Percentiles rank a stretch among this genome's conserved stretches.
These are phyloP conservation scores for Scelioninae gen. 2 DNA, from an alignment of 2,888 invertebrate genomes.

Conservation along the genomic window DNA sequence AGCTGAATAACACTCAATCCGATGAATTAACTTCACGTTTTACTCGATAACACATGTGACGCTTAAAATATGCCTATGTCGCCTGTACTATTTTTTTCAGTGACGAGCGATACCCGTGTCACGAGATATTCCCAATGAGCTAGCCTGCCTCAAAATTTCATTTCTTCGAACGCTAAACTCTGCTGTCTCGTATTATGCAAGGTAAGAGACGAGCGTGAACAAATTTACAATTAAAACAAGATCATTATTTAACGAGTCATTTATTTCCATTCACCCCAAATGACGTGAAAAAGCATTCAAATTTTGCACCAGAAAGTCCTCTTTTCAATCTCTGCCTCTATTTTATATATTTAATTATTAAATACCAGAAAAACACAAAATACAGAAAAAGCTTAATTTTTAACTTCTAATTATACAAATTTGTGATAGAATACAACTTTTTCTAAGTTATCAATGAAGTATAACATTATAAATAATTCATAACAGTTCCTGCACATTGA, in stretches of 20 bases:
- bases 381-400: too few relatives aligned
- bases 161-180: constrained; percentile 55
- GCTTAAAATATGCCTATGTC: constrained; percentile 56
- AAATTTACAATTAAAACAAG: constrained; percentile 4
- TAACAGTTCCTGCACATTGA: too few relatives aligned
- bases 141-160: constrained; percentile 65
- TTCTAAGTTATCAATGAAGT: too few relatives aligned
- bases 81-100: constrained; percentile 60
- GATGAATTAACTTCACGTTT: constrained; percentile 47
- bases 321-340: too few relatives aligned
- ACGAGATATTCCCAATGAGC: constrained; percentile 64
- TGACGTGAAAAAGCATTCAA: not conserved
- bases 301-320: constrained; percentile 8
- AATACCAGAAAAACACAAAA: too few relatives aligned
- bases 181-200: constrained; percentile 58
- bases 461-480: too few relatives aligned
- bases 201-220: constrained; percentile 55
- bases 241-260: not conserved
- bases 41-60: constrained; percentile 47
- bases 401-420: too few relatives aligned
- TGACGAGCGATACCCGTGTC: constrained; percentile 57
- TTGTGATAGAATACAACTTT: too few relatives aligned
- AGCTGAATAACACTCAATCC: constrained; percentile 38
- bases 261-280: not conserved
- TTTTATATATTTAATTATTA: too few relatives aligned